Evolutionary conservation across 1,140 invertebrate genomes (phyloP).

Genomic region (Portunus trituberculatus): DNA sequence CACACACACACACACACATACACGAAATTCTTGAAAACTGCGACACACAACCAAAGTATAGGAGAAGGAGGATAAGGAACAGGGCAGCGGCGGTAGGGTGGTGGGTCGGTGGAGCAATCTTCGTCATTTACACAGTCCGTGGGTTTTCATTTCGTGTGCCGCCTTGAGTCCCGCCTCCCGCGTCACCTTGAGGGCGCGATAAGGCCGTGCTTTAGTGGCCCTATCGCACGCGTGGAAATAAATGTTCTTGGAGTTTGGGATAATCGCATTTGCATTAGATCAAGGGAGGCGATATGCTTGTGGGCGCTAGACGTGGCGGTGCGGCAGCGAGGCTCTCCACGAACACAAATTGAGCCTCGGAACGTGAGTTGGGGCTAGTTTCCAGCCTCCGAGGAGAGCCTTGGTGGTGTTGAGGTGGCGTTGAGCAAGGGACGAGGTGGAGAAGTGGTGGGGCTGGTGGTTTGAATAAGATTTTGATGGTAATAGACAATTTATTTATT

Average conservation of each 20-base stretch:
- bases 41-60: background rate
- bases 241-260: background rate
- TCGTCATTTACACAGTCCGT: too few species aligned
- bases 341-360: background rate
- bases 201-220: background rate
- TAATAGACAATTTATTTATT: too few species aligned
- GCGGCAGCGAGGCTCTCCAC: background rate
- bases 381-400: background rate
- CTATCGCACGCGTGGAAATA: background rate
- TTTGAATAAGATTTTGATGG: background rate
- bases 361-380: background rate
- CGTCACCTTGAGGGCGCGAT: background rate
- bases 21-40: background rate
- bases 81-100: background rate
- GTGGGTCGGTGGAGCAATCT: too few species aligned
- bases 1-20: slow-evolving; percentile 26
- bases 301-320: background rate
- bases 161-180: background rate
- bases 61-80: background rate
- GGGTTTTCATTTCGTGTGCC: too few species aligned
- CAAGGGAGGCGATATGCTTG: background rate
- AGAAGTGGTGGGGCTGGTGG: background rate
- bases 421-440: background rate
- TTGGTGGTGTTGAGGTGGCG: background rate
- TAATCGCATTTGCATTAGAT: background rate